Evolutionary conservation across 2,888 invertebrate genomes (phyloP).

Genomic region (Oscheius sp.): DNA sequence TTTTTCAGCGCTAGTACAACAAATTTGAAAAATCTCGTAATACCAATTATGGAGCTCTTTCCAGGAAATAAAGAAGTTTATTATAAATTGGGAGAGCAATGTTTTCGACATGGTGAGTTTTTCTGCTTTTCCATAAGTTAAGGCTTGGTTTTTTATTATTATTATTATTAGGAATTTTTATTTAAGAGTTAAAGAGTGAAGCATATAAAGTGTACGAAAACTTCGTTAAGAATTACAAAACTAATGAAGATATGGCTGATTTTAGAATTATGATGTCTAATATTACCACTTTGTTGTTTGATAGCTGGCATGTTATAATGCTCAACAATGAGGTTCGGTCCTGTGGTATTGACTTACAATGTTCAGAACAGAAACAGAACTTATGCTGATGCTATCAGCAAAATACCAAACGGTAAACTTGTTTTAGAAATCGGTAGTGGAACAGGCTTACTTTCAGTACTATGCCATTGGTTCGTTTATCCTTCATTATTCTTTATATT

Average conservation of each 20-base stretch:
- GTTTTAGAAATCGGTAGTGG: constrained; percentile 51
- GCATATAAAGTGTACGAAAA: neutral
- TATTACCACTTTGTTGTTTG: constrained; percentile 35
- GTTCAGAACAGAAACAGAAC: constrained; percentile 20
- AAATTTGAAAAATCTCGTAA: no score
- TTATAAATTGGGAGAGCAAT: no score
- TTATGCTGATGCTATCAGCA: constrained; percentile 15
- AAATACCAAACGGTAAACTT: neutral
- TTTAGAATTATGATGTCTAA: constrained; percentile 18
- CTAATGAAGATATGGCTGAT: neutral
- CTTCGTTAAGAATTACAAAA: neutral
- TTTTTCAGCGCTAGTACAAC: no score
- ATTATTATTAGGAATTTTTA: neutral
- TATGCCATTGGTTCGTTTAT: constrained; percentile 39
- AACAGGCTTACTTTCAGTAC: constrained; percentile 41
- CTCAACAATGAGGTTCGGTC: constrained; percentile 39
- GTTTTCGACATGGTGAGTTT: no score
- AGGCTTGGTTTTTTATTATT: neutral
- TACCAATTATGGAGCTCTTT: no score
- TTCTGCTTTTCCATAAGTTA: no score
- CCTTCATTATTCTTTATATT: no score
- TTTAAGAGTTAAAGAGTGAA: neutral
- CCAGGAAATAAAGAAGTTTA: no score
- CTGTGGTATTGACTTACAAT: neutral
- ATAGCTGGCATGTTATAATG: constrained; percentile 50